A percentile compares a stretch with the other conserved stretches of the same genome.
Conservation (phyloP, 2,888 invertebrate genomes). For the Tipula lateralis region DNA sequence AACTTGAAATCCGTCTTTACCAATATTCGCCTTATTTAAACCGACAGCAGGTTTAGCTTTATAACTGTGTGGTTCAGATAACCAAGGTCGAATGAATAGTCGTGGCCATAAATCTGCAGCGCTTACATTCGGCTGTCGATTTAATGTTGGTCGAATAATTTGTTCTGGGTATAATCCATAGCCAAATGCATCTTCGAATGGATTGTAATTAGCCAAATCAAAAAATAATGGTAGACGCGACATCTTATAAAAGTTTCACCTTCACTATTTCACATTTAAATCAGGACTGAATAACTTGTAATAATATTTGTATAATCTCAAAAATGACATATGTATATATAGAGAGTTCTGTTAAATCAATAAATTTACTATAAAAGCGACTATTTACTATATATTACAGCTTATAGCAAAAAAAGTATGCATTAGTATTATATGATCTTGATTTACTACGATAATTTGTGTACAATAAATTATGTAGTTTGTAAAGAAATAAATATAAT, state of each 20-base stretch:
- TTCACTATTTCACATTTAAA: not conserved
- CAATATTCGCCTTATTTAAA: conserved; percentile 44
- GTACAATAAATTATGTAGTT: too few species aligned
- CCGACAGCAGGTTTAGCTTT: not conserved
- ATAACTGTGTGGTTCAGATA: not conserved
- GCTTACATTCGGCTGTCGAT: not conserved
- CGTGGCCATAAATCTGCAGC: not conserved
- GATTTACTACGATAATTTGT: too few species aligned
- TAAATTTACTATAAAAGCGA: too few species aligned
- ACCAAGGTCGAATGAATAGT: not conserved
- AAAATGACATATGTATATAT: too few species aligned
- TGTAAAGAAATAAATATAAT: too few species aligned
- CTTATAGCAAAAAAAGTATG: too few species aligned
- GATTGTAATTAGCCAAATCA: not conserved
- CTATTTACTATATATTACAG: too few species aligned
- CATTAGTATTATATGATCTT: too few species aligned
- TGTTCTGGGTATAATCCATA: not conserved
- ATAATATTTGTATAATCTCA: too few species aligned
- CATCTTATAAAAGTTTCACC: not conserved
- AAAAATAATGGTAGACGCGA: not conserved
- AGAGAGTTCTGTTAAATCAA: not conserved
- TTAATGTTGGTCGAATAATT: not conserved
- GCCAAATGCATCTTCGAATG: not conserved
- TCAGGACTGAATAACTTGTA: not conserved
- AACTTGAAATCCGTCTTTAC: conserved; percentile 66